Percentiles rank a stretch among this genome's conserved stretches.
Conservation (phyloP, 2,113 vertebrate genomes). For the Microtus pennsylvanicus region DNA sequence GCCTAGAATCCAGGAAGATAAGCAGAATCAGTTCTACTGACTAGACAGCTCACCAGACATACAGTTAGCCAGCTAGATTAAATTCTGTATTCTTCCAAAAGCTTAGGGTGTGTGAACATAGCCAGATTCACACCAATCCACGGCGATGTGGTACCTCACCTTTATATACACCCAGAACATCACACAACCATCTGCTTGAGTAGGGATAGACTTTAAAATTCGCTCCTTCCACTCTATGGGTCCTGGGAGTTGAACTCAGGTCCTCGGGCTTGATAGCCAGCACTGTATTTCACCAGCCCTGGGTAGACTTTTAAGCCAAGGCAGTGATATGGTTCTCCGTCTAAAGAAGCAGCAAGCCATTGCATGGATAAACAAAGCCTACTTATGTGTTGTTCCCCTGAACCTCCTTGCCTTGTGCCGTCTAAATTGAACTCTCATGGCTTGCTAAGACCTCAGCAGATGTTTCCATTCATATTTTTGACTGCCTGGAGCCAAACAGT, state of each 20-base stretch:
- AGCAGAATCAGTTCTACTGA: not conserved
- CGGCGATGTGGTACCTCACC: not conserved
- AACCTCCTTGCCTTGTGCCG: not conserved
- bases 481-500: constrained; percentile 36
- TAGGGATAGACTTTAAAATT: not conserved
- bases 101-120: not conserved
- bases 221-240: not conserved
- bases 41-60: not conserved
- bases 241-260: not conserved
- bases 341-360: not conserved
- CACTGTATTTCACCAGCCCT: not conserved
- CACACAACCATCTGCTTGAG: not conserved
- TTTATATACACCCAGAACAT: not conserved
- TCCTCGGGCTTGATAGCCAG: not conserved
- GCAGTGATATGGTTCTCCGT: not conserved
- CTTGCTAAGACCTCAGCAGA: constrained; percentile 39
- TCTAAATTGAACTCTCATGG: constrained; percentile 37
- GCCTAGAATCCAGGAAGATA: not conserved
- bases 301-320: constrained; percentile 35
- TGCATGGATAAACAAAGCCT: not conserved
- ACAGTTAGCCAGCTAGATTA: not conserved
- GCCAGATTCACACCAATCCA: not conserved
- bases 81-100: not conserved
- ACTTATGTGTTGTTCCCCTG: not conserved
- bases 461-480: not conserved